A percentile compares a stretch with the other conserved stretches of the same genome.
Evolutionary conservation across 2,888 invertebrate genomes (phyloP).

Genomic region (Leptinotarsa rubiginosa): DNA sequence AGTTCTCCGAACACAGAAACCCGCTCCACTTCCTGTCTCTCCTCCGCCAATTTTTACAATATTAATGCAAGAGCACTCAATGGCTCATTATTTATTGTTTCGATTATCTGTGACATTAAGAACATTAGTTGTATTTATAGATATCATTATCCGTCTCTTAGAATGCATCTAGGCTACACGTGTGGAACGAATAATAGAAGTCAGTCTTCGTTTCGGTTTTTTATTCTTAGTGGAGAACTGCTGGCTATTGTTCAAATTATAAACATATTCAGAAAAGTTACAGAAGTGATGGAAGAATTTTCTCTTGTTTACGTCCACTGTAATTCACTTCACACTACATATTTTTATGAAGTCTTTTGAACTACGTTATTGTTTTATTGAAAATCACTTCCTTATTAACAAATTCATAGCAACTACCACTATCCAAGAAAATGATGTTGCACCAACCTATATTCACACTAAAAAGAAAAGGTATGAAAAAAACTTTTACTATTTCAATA

Average conservation of each 20-base stretch:
- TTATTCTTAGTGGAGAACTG: not conserved
- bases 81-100: slow-evolving; percentile 29
- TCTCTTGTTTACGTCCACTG: too few relatives aligned
- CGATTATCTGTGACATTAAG: slow-evolving; percentile 25
- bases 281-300: not conserved
- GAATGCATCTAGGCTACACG: slow-evolving; percentile 34
- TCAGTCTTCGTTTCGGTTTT: not conserved
- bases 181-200: slow-evolving; percentile 24
- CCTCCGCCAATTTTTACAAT: slow-evolving; percentile 20
- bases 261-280: not conserved
- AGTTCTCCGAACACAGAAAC: slow-evolving; percentile 7
- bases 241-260: not conserved
- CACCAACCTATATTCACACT: too few relatives aligned
- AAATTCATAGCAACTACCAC: too few relatives aligned
- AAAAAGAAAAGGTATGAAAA: too few relatives aligned
- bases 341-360: too few relatives aligned
- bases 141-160: slow-evolving; percentile 18
- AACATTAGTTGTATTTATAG: slow-evolving; percentile 30
- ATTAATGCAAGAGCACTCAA: slow-evolving; percentile 11
- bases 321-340: too few relatives aligned
- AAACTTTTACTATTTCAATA: too few relatives aligned
- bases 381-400: too few relatives aligned
- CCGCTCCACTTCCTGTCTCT: not conserved
- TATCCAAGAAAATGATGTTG: too few relatives aligned
- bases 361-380: too few relatives aligned